Evolutionary conservation across 2,113 vertebrate genomes (phyloP).

Genomic region (Eretmochelys imbricata): DNA sequence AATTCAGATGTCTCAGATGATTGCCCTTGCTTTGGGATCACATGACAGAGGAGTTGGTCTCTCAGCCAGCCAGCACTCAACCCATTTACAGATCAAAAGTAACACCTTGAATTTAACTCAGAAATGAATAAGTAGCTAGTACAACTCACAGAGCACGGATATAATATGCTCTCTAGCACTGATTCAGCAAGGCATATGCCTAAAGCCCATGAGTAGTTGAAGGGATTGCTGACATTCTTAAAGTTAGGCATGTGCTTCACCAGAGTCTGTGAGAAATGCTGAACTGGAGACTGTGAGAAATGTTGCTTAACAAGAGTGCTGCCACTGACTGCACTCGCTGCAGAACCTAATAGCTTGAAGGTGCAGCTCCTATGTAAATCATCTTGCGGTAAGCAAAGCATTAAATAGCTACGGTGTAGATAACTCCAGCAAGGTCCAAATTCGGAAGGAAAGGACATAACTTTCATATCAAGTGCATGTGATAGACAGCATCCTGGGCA

Average conservation of each 20-base stretch:
- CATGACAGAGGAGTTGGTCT: neutral
- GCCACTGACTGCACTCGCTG: neutral
- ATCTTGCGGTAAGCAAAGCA: neutral
- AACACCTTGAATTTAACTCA: neutral
- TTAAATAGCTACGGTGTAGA: accelerated
- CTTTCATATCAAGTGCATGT: neutral
- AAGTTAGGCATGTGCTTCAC: neutral
- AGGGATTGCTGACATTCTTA: neutral
- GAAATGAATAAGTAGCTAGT: neutral
- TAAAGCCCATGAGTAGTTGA: neutral
- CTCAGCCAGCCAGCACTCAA: neutral
- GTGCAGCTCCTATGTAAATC: neutral
- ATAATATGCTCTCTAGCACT: neutral
- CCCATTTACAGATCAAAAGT: neutral
- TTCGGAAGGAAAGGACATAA: neutral
- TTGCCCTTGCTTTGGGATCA: neutral
- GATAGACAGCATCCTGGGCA: accelerated
- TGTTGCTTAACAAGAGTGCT: neutral
- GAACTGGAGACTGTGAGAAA: neutral
- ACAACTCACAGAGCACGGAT: neutral
- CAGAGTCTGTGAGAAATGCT: neutral
- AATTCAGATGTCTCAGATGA: neutral
- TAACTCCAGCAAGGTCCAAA: neutral
- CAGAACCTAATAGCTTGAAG: neutral
- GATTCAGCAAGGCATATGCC: neutral